Conservation (phyloP, 2,888 invertebrate species). For the Andrena camellia region DNA sequence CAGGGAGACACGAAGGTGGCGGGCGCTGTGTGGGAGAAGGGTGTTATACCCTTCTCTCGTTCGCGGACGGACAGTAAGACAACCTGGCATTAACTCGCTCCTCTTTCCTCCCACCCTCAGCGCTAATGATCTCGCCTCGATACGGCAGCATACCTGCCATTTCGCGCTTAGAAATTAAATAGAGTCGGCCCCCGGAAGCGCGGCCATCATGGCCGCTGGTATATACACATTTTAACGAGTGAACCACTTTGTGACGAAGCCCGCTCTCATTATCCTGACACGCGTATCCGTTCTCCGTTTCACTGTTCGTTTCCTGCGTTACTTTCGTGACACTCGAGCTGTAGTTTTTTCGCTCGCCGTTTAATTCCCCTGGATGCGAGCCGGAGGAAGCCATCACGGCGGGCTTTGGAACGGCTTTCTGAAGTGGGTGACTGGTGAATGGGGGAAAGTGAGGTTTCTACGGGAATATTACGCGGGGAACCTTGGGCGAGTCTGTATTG, state of each 20-base stretch:
- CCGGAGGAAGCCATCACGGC: background rate
- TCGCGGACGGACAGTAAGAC: slow-evolving; percentile 74
- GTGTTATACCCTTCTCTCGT: slow-evolving; percentile 68
- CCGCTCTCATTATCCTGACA: slow-evolving; percentile 71
- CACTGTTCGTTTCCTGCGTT: slow-evolving; percentile 51
- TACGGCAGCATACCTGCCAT: slow-evolving; percentile 64
- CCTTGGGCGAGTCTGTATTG: background rate
- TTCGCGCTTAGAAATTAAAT: slow-evolving; percentile 77
- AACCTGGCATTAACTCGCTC: slow-evolving; percentile 79
- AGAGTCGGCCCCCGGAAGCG: slow-evolving; percentile 73
- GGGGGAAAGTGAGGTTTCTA: background rate
- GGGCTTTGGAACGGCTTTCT: background rate
- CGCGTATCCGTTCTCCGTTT: slow-evolving; percentile 72
- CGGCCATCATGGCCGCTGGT: slow-evolving; percentile 65
- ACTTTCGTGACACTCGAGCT: slow-evolving; percentile 26
- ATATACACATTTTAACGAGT: slow-evolving; percentile 25
- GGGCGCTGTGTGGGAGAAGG: slow-evolving; percentile 35
- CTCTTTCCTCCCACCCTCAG: slow-evolving; percentile 26
- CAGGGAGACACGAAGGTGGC: slow-evolving; percentile 17
- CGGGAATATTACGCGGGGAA: no score
- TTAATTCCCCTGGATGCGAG: background rate
- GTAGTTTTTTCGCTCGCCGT: background rate
- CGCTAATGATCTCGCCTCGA: slow-evolving; percentile 58
- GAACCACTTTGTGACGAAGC: slow-evolving; percentile 38
- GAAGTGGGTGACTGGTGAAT: slow-evolving; percentile 3